Evolutionary conservation across 1,140 invertebrate species (phyloP).

Genomic region (Sminthurinus signatus): DNA sequence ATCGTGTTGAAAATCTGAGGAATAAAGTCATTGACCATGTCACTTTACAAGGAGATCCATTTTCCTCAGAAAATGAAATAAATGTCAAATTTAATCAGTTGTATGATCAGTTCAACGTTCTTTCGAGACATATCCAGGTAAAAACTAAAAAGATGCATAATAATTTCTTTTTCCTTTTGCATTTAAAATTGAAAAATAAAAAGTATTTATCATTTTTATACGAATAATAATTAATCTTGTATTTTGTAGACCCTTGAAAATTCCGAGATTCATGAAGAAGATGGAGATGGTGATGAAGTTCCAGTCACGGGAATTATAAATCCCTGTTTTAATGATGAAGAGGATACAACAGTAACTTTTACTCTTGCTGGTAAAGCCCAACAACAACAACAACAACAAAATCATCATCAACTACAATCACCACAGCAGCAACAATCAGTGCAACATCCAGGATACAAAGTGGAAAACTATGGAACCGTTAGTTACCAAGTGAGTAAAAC

Average conservation of each 20-base stretch:
- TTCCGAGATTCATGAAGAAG: constrained; percentile 8
- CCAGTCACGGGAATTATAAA: constrained; percentile 29
- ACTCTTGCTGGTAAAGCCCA: neutral
- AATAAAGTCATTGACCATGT: neutral
- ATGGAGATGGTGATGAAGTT: neutral
- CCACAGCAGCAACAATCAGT: neutral
- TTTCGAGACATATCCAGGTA: constrained; percentile 2
- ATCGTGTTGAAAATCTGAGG: neutral
- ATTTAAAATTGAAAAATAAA: too few relatives aligned
- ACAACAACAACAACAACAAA: neutral
- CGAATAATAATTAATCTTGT: neutral
- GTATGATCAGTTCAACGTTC: constrained; percentile 6
- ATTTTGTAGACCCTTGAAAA: constrained; percentile 4
- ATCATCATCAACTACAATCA: too few relatives aligned
- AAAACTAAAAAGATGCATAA: too few relatives aligned
- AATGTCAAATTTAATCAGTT: neutral
- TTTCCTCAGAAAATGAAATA: neutral
- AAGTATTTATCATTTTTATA: too few relatives aligned
- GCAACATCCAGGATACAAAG: neutral
- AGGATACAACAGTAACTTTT: constrained; percentile 3
- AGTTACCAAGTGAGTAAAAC: too few relatives aligned
- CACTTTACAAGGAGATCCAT: neutral
- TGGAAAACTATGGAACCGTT: too few relatives aligned
- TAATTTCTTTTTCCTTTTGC: too few relatives aligned
- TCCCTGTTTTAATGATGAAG: constrained; percentile 33